Evolutionary conservation across 1,140 invertebrate species (phyloP).

Genomic region (Pseudobourletiella spinata): DNA sequence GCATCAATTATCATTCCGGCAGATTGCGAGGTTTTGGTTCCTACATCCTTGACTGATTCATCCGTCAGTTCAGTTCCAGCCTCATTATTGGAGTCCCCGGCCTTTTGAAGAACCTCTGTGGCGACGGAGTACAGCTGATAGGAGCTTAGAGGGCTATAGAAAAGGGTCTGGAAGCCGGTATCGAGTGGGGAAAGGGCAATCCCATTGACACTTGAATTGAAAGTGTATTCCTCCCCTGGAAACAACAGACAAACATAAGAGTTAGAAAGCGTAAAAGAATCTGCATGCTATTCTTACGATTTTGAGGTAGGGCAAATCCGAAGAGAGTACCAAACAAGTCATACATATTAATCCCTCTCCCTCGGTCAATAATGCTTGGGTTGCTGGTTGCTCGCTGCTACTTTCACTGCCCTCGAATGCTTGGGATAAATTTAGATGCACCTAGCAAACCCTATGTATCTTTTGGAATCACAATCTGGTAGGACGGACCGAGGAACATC

Average conservation of each 20-base stretch:
- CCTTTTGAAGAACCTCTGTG: conserved; percentile 47
- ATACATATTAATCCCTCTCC: too few species aligned
- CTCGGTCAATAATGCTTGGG: background rate
- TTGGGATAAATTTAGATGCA: too few species aligned
- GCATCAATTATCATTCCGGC: conserved; percentile 62
- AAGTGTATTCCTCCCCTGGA: conserved; percentile 1
- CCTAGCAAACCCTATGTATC: too few species aligned
- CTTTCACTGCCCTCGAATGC: too few species aligned
- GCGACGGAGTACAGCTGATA: conserved; percentile 67
- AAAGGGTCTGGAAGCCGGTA: conserved; percentile 50
- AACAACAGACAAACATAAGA: background rate
- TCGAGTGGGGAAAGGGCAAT: conserved; percentile 53
- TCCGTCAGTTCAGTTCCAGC: background rate
- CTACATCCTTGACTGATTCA: background rate
- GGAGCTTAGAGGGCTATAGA: conserved; percentile 73
- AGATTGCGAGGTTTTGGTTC: conserved; percentile 42
- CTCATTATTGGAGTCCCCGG: background rate
- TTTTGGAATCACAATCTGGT: too few species aligned
- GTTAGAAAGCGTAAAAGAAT: background rate
- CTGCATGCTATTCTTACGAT: background rate
- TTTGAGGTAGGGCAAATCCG: too few species aligned
- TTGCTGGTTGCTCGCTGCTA: background rate
- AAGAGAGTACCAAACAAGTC: too few species aligned
- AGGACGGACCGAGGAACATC: too few species aligned
- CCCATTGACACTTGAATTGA: conserved; percentile 5